phyloP scores from a whole-genome alignment of 2,797 vertebrate genomes.

The Danio tinwini region DNA sequence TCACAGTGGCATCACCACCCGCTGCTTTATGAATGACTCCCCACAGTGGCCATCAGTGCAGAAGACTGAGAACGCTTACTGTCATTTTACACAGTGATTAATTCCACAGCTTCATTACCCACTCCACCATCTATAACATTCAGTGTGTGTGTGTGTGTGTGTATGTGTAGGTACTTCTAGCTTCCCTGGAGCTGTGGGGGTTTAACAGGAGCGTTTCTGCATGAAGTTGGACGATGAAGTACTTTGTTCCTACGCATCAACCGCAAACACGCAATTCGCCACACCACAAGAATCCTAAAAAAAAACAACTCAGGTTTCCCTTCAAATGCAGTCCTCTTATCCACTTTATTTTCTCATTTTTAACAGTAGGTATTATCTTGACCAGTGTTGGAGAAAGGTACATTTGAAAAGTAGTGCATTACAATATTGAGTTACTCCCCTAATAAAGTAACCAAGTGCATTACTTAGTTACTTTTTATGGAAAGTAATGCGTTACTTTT shows the following conservation, averaged over 20 bases:
- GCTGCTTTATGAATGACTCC: slow-evolving; percentile 36
- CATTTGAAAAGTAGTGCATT: too few relatives aligned
- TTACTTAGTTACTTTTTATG: too few relatives aligned
- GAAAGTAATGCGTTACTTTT: too few relatives aligned
- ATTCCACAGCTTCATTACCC: slow-evolving; percentile 47
- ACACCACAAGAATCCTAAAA: not conserved
- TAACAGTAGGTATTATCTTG: not conserved
- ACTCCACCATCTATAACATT: slow-evolving; percentile 50
- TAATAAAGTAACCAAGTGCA: too few relatives aligned
- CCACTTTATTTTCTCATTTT: slow-evolving; percentile 14
- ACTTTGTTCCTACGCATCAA: slow-evolving; percentile 34
- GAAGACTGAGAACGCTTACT: slow-evolving; percentile 49
- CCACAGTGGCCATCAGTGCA: slow-evolving; percentile 42
- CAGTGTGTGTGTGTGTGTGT: not conserved
- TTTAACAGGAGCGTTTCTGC: slow-evolving; percentile 46
- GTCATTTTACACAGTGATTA: slow-evolving; percentile 56
- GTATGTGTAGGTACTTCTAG: slow-evolving; percentile 12
- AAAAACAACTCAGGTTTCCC: not conserved
- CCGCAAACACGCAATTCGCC: slow-evolving; percentile 6
- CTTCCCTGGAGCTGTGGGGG: slow-evolving; percentile 12
- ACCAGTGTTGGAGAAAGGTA: too few relatives aligned
- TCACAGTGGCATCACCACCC: slow-evolving; percentile 14
- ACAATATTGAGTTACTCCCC: too few relatives aligned
- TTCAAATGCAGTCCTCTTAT: not conserved
- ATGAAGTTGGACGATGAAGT: slow-evolving; percentile 28